Base-by-base conservation (phyloP, 2,113 vertebrate species). In the Synchiropus splendidus region DNA sequence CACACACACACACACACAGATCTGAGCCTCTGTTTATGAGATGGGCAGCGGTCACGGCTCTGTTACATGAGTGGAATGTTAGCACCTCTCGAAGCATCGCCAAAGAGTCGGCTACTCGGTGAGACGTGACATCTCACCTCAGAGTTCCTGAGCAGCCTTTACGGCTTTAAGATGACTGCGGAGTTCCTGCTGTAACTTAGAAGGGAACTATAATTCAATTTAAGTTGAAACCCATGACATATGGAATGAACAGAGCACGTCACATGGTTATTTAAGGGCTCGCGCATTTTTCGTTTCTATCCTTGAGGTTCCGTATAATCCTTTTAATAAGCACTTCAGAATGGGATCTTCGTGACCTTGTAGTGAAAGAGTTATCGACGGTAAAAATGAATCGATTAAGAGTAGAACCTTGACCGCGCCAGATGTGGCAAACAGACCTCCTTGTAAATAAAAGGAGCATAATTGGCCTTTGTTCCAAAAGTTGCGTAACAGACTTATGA, bases 151-250 rank as follows among this genome's bases (percentile, higher is more conserved):
- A 27, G 4, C 21, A 27, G 21, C 4, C 21, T 27, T 4, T 27
- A 27, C 8, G 4, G 21, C 8, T 27, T 27, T 27, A 27, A 27
- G 21, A 27, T n/a, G n/a, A n/a, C n/a, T n/a, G n/a, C n/a, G n/a
- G n/a, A 39, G 39, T 59, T 54, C 16, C 18, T 18, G 16, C 8
- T 15, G 31, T 12, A 18, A 8, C 36, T 52, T 16, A 47, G 45
- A 62, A 60, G 21, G n/a, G n/a, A 14, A 36, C 35, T 31, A 33
- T 73, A 56, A 75, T 71, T 55, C 41, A 11, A 31, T 64, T 63
- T 38, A 56, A 56, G 35, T 40, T 49, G 49, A 70, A 66, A 58
- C 42, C 44, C 59, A 67, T 54, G 58, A 54, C 61, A 11, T 13
- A 40, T 18, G 36, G 48, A 42, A 51, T 70, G 67, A 74, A 45